phyloP scores from a whole-genome alignment of 2,888 invertebrate genomes.

The Eristalis arbustorum region DNA sequence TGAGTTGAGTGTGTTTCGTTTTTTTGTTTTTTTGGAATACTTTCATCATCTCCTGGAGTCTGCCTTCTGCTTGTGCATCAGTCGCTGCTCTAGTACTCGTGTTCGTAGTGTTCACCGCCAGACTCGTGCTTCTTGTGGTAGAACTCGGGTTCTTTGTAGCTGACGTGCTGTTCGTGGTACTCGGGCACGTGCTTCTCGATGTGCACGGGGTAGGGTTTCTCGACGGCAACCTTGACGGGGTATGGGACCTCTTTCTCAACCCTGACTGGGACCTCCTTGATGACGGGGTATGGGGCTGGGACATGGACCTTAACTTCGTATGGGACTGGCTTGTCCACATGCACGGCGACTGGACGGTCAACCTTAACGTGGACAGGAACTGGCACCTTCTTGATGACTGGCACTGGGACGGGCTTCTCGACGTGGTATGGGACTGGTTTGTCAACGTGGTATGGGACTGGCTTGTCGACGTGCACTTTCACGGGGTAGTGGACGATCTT shows the following conservation, averaged over 20 bases:
- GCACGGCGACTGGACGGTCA: conserved; percentile 85
- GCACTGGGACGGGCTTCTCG: conserved; percentile 84
- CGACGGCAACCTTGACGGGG: conserved; percentile 84
- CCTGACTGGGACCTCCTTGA: conserved; percentile 84
- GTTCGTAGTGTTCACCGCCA: conserved; percentile 77
- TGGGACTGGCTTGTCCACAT: conserved; percentile 87
- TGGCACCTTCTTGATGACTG: conserved; percentile 83
- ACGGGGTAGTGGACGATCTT: conserved; percentile 88
- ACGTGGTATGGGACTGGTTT: conserved; percentile 85
- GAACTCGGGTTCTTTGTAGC: conserved; percentile 85
- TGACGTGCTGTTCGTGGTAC: conserved; percentile 82
- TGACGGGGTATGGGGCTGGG: conserved; percentile 85
- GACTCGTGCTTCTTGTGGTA: conserved; percentile 81
- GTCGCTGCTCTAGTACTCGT: conserved; percentile 28
- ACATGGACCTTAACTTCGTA: conserved; percentile 87
- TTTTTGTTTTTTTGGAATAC: conserved; percentile 65
- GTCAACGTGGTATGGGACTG: conserved; percentile 84
- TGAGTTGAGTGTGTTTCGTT: conserved; percentile 32
- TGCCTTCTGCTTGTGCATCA: conserved; percentile 82
- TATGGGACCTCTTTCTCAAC: conserved; percentile 85
- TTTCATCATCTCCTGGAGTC: conserved; percentile 57
- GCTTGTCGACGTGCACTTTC: conserved; percentile 85
- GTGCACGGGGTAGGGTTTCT: conserved; percentile 85
- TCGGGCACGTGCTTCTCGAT: conserved; percentile 86
- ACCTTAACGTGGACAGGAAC: conserved; percentile 85